Conservation (phyloP, 2,797 vertebrate genomes). For the Kryptopterus vitreolus region DNA sequence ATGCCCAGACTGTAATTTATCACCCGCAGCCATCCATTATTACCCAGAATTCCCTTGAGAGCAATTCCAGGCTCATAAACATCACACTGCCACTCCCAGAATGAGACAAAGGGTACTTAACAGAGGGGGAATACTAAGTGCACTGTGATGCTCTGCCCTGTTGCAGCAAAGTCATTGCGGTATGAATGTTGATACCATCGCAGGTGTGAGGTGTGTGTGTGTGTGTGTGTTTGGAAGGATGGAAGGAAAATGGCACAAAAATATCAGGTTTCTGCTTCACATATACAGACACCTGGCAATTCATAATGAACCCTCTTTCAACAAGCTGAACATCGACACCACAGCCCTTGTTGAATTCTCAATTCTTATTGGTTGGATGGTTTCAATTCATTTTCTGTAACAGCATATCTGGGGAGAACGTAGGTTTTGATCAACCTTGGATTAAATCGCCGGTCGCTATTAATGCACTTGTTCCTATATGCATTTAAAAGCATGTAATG, state of each 20-base stretch:
- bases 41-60: constrained; percentile 26
- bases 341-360: background rate
- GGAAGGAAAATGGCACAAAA: background rate
- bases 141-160: background rate
- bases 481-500: background rate
- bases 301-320: background rate
- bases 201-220: background rate
- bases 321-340: background rate
- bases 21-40: constrained; percentile 3
- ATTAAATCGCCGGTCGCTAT: background rate
- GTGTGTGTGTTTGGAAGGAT: background rate
- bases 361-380: background rate
- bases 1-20: background rate
- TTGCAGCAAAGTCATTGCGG: background rate
- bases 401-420: background rate
- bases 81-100: constrained; percentile 17
- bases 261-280: background rate
- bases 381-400: background rate
- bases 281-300: background rate
- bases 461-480: too few species aligned
- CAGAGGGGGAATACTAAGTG: too few species aligned
- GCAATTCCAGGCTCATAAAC: constrained; percentile 18
- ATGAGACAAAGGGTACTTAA: background rate
- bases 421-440: background rate
- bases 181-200: background rate